phyloP scores from a whole-genome alignment of 2,113 vertebrate genomes.

The Hemiprocne comata region DNA sequence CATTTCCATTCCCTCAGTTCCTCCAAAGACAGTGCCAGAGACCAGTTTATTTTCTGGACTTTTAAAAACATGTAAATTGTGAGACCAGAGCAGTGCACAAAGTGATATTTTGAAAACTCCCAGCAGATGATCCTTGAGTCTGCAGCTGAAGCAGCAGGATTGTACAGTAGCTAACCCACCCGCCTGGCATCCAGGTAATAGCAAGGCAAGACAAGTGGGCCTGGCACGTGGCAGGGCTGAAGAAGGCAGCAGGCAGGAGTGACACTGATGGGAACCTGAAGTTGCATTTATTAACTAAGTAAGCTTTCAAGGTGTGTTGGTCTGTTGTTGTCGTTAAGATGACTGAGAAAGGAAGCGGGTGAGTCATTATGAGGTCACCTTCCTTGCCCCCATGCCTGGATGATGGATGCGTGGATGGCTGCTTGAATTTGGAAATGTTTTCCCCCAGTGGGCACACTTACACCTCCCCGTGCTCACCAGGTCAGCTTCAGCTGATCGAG shows the following conservation, averaged over 20 bases:
- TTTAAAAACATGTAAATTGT: background rate
- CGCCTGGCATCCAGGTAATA: background rate
- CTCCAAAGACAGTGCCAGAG: conserved; percentile 4
- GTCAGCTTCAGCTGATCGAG: background rate
- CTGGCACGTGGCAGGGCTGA: background rate
- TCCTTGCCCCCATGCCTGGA: background rate
- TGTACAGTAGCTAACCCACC: background rate
- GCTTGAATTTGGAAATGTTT: background rate
- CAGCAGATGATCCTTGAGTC: background rate
- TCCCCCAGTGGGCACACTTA: background rate
- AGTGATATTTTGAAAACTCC: background rate
- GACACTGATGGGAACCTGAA: background rate
- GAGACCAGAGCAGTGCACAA: background rate
- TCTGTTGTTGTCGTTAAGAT: background rate
- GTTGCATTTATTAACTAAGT: background rate
- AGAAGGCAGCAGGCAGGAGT: background rate
- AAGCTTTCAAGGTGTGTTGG: background rate
- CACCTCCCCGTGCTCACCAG: background rate
- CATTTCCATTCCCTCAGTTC: conserved; percentile 5
- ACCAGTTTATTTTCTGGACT: background rate
- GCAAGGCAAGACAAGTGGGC: background rate
- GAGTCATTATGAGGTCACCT: background rate
- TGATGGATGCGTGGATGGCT: background rate
- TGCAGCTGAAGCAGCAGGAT: background rate
- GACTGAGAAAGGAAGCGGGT: background rate